A percentile compares a stretch with the other conserved stretches of the same genome.
phyloP scores from a whole-genome alignment of 64 coral and sea anemone genomes.

The Catalaphyllia jardinei region DNA sequence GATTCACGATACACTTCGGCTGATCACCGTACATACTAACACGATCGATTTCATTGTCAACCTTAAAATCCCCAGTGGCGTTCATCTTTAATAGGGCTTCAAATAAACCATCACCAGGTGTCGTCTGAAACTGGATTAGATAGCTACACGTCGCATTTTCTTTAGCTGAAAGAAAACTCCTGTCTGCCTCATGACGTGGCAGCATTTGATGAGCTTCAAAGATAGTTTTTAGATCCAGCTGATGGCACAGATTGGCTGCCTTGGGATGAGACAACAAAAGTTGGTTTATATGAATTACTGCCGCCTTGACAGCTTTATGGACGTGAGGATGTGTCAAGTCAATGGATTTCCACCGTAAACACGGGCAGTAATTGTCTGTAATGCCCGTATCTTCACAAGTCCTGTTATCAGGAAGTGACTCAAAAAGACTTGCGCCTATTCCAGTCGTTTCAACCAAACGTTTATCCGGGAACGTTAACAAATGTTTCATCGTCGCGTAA shows the following conservation, averaged over 20 bases:
- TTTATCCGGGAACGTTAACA: conserved; percentile 25
- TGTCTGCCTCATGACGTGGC: conserved; percentile 58
- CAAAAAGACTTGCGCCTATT: conserved; percentile 39
- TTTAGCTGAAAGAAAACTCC: conserved; percentile 46
- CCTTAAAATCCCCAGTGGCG: conserved; percentile 37
- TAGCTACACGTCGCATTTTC: conserved; percentile 66
- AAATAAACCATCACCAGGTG: conserved; percentile 76
- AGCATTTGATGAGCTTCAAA: conserved; percentile 63
- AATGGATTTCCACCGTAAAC: conserved; percentile 47
- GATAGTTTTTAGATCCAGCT: conserved; percentile 57
- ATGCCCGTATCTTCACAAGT: conserved; percentile 58
- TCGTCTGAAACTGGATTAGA: conserved; percentile 66
- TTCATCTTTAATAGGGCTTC: conserved; percentile 60
- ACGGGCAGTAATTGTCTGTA: conserved; percentile 68
- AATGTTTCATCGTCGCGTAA: conserved; percentile 50
- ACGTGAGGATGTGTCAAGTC: conserved; percentile 31
- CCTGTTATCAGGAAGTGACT: conserved; percentile 38
- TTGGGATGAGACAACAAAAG: conserved; percentile 10
- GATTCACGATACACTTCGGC: conserved; percentile 64
- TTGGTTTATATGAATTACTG: conserved; percentile 37
- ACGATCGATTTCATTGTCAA: conserved; percentile 68
- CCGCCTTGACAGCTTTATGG: background rate
- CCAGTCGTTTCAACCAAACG: background rate
- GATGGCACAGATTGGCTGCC: conserved; percentile 51
- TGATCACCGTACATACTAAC: conserved; percentile 89